Conservation (phyloP, 2,888 invertebrate species). For the Euplagia quadripunctaria region DNA sequence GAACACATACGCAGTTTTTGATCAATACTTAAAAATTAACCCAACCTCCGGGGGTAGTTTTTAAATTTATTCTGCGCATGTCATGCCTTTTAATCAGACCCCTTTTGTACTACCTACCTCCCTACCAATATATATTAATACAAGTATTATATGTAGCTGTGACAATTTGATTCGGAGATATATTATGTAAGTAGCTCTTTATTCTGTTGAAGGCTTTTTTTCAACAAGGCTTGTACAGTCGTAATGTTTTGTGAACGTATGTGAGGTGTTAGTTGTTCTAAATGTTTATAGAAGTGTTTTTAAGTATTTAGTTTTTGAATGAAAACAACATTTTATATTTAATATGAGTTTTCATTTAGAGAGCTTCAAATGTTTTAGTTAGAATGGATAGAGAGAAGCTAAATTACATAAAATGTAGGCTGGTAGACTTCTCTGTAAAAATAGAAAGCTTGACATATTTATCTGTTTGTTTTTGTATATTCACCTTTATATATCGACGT, state of each 20-base stretch:
- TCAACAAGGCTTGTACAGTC: not conserved
- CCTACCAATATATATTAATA: slow-evolving; percentile 60
- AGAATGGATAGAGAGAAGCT: not conserved
- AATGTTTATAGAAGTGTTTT: not conserved
- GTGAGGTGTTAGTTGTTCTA: not conserved
- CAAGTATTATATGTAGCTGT: slow-evolving; percentile 58
- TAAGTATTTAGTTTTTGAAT: too few species aligned
- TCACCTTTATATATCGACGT: too few species aligned
- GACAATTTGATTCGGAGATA: slow-evolving; percentile 56
- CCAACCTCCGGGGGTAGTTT: slow-evolving; percentile 83
- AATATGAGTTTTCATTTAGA: too few species aligned
- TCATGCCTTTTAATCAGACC: slow-evolving; percentile 86
- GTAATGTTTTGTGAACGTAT: not conserved
- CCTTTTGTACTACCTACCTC: slow-evolving; percentile 70
- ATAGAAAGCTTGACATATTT: too few species aligned
- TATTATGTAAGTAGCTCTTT: slow-evolving; percentile 50
- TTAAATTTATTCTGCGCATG: slow-evolving; percentile 87
- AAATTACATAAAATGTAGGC: not conserved
- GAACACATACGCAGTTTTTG: slow-evolving; percentile 83
- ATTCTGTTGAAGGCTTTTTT: not conserved
- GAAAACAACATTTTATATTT: too few species aligned
- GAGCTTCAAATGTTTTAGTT: not conserved
- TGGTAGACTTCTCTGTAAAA: not conserved
- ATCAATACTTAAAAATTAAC: slow-evolving; percentile 88
- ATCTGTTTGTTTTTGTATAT: too few species aligned